Evolutionary conservation across 2,113 vertebrate species (phyloP), one percentile per base, ranked within the genome.

Genomic region (Trogon surrucura): DNA sequence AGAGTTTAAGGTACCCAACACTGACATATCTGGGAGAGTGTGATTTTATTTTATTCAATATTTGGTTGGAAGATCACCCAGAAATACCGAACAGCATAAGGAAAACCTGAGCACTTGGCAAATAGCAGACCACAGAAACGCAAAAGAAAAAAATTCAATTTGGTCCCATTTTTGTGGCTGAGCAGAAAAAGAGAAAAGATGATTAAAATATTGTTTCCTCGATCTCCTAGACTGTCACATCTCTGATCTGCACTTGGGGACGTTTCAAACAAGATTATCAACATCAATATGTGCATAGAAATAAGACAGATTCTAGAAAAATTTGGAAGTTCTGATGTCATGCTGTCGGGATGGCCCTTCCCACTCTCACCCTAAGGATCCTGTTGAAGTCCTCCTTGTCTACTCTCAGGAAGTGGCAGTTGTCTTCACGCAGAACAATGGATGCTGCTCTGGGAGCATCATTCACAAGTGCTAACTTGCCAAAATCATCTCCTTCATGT

Each of bases 351-450:
- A 34, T 1, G 2, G 45, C 38, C 16, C 56, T 51, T 88, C 51
- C 30, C 62, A 45, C 32, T 96, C 99, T 98, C 95, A 99, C 99
- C 97, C 99, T 98, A 44, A 99, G 97, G 97, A 99, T 99, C 93
- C 99, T 98, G 98, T 99, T 99, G 97, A 99, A 99, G 97, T 99
- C 99, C 88, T 99, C 99, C 94, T 99, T 99, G 96, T 99, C 99
- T 10, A 99, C 99, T 91, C 99, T 98, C 94, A 99, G 96, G 97
- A 99, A 99, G 97, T 99, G 99, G 95, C 99, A 99, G 95, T 99
- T 99, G 97, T 99, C 99, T 95, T 99, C 99, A 92, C 99, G 97
- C 58, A 99, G 97, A 87, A 99, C 99, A 45, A 99, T 99, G 80
- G 99, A 99, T 38, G 99, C 99, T 47, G 99, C 99, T n/a, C 99